Evolutionary conservation across 2,797 vertebrate species (phyloP).

Genomic region (Acropternis orthonyx): DNA sequence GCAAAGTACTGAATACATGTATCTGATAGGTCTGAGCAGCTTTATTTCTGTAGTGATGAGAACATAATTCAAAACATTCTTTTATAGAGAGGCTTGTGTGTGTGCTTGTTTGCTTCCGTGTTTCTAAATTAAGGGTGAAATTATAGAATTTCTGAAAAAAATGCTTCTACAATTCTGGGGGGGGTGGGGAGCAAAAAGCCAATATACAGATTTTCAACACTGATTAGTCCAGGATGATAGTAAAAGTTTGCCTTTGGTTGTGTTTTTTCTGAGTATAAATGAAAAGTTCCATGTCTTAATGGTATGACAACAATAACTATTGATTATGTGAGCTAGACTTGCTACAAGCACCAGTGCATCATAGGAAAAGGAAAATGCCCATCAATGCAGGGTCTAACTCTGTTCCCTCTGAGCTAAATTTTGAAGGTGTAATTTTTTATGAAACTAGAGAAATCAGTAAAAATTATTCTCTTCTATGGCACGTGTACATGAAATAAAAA

Average conservation of each 20-base stretch:
- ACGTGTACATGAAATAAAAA: background rate
- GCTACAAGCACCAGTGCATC: background rate
- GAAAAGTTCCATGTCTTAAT: background rate
- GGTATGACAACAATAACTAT: background rate
- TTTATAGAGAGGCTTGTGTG: background rate
- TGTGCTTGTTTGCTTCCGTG: background rate
- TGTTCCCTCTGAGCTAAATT: background rate
- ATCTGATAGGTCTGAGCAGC: background rate
- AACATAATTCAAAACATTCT: background rate
- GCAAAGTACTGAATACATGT: background rate
- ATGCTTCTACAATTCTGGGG: background rate
- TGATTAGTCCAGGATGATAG: background rate
- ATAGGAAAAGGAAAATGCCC: background rate
- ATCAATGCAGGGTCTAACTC: background rate
- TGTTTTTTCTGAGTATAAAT: background rate
- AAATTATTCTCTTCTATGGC: background rate
- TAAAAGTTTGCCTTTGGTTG: background rate
- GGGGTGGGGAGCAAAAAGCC: accelerated
- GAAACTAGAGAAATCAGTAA: background rate
- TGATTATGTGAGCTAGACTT: background rate
- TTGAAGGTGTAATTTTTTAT: background rate
- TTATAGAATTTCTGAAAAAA: background rate
- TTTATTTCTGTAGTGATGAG: background rate
- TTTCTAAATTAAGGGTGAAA: background rate
- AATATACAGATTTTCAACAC: background rate